Base-by-base conservation (phyloP, 2,888 invertebrate species). In the Cheilosia scutellata region DNA sequence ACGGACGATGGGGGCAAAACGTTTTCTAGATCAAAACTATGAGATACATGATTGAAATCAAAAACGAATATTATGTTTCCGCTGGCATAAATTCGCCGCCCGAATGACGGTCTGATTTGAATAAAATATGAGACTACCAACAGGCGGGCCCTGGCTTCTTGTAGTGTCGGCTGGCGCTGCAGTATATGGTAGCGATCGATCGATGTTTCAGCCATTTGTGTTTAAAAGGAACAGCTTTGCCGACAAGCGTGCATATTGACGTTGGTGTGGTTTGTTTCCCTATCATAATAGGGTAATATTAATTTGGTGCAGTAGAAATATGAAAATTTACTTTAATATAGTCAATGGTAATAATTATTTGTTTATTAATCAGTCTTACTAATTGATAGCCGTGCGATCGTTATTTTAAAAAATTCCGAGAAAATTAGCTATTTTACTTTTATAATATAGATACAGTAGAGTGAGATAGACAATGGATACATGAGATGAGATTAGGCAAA, bases 41-140 rank as follows among this genome's bases (percentile, higher is more conserved):
- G 80, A 80, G 84, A 80, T 86, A 76, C 76, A 80, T 79, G 72
- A 79, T 79, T 79, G 66, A 79, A 79, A 79, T 79, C 79, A 79
- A 79, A 80, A 76, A 71, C 76, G 71, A 86, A 86, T 86, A 86
- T 86, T 86, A 80, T 86, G 80, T 86, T 86, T 86, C 80, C 84
- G 80, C 55, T 66, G 80, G 80, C 84, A 86, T 80, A 84, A 80
- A 75, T 80, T 58, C 53, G 80, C 84, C 75, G 75, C 65, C 71
- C 66, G 74, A 74, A 74, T 79, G 79, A 75, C 84, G 53, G 70
- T 71, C 58, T 60, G 71, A 86, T 86, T 86, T 86, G 84, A 86
- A 86, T 86, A 86, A 86, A 86, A 86, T 86, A 86, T 86, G 80
- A 80, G 80, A 86, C 33, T 71, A 60, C 42, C n/a, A 62, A 51